Evolutionary conservation across 1,140 invertebrate species (phyloP), one percentile per base, ranked within the genome.

Genomic region (Halyomorpha halys): DNA sequence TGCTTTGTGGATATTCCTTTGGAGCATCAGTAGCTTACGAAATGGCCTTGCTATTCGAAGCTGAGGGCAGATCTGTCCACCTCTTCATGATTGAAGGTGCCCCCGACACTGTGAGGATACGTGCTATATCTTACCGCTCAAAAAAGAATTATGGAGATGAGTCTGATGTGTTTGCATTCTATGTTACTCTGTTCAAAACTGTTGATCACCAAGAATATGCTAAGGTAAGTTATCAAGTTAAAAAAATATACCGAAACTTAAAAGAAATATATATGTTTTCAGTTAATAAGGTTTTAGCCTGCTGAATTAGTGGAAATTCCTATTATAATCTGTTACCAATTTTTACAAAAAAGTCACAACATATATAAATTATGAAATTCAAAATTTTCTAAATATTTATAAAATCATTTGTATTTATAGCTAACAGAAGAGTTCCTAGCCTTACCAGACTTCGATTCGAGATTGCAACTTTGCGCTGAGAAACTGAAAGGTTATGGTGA

Each of bases 1-100:
- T 83, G 21, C 74, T 99, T 49, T 80, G 87, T 44, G 96, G 94
- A 5, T 98, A 98, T 75, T 98, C 95, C 0, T 98, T 91, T 75
- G 96, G 96, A 56, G 86, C 89, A 13, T 83, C 86, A 65, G 84
- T 98, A 13, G 93, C 90, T 5, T 91, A 95, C 72, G 96, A 98
- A 78, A 97, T 98, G 84, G 88, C 86, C 3, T 69, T 86, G 13
- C 84, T 90, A 70, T 74, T 97, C 25, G 90, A 97, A 73, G 76
- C 78, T 65, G 72, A 73, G 39, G 81, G 82, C 14, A 82, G 87
- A 70, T 74, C 76, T 25, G 78, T 81, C 0, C 77, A 79, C n/a
- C 74, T 92, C n/a, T 82, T 90, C 44, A 78, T 97, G 56, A 77
- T 97, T 51, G 95, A 97, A 76, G 94, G 94, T 21, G 94, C 94